Evolutionary conservation across 2,888 invertebrate genomes (phyloP).

Genomic region (Deroplatys truncata): DNA sequence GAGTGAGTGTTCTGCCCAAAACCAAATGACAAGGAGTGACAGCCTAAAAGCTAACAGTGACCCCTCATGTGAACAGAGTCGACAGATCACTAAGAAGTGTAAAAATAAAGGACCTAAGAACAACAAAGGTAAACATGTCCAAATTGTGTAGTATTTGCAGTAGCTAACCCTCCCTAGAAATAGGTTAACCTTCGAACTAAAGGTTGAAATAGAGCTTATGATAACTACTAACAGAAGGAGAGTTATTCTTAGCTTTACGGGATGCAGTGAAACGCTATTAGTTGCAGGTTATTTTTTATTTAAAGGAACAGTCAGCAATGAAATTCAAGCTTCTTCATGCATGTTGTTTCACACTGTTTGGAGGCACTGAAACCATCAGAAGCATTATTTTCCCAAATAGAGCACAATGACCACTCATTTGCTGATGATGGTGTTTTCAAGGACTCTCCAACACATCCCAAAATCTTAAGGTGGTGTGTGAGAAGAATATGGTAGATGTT

Average conservation of each 20-base stretch:
- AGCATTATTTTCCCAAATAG: no score
- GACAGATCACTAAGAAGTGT: slow-evolving; percentile 82
- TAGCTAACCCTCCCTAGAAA: background rate
- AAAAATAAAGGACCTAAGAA: slow-evolving; percentile 65
- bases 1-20: slow-evolving; percentile 76
- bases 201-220: background rate
- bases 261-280: no score
- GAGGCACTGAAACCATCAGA: no score
- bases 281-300: no score
- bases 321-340: no score
- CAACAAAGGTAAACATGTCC: slow-evolving; percentile 53
- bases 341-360: no score
- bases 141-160: background rate
- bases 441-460: no score
- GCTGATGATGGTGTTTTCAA: no score
- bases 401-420: no score
- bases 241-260: background rate
- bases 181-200: background rate
- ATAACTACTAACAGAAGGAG: background rate
- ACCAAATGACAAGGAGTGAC: slow-evolving; percentile 79
- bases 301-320: no score
- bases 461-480: no score
- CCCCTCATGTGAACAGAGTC: slow-evolving; percentile 75
- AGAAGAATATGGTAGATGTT: no score
- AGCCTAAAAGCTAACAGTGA: slow-evolving; percentile 74